Base-by-base conservation (phyloP, 2,888 invertebrate genomes). In the Mythimna impura region DNA sequence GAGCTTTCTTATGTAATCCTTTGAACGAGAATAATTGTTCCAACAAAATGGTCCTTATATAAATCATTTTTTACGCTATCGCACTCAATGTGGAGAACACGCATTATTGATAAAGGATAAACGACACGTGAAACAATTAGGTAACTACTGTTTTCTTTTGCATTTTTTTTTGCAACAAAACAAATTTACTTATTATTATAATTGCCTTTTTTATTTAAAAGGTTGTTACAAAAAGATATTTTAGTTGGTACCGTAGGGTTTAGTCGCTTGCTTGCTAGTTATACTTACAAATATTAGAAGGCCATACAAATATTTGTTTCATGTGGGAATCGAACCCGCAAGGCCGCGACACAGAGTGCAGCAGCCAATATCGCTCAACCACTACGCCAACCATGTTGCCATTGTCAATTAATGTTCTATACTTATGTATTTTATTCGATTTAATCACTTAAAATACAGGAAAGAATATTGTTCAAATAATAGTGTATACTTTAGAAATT, bases 11-110 rank as follows among this genome's bases (percentile, higher is more conserved):
- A 5, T n/a, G 25, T 70, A 20, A 47, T 55, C 14, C 71, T 40
- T 6, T 30, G 1, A 55, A 30, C 36, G n/a, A 30, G 55, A 78
- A 55, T 78, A 78, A 55, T 78, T 69, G 43, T 67, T 66, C n/a
- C 10, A 22, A 22, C n/a, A 47, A 8, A 47, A 47, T 8, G 34
- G n/a, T 43, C 2, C 1, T 3, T 47, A 47, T 1, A 17, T 20
- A 47, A 47, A 20, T 47, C 17, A 7, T 6, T 20, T 17, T 47
- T 7, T 7, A 9, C 17, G 17, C 20, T 30, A 2, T 25, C 20
- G 7, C 10, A 14, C 25, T 30, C 55, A 0, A 2, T 30, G 36
- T 3, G 8, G 34, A 6, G 2, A 22, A 20, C 10, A 5, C 22
- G 6, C 40, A 20, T 22, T 43, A 22, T 5, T 36, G 6, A 12